Percentiles rank a stretch among this genome's conserved stretches.
Evolutionary conservation across 37 sponge, comb jelly and placozoan genomes (phyloP).

Genomic region (Ephydatia muelleri): DNA sequence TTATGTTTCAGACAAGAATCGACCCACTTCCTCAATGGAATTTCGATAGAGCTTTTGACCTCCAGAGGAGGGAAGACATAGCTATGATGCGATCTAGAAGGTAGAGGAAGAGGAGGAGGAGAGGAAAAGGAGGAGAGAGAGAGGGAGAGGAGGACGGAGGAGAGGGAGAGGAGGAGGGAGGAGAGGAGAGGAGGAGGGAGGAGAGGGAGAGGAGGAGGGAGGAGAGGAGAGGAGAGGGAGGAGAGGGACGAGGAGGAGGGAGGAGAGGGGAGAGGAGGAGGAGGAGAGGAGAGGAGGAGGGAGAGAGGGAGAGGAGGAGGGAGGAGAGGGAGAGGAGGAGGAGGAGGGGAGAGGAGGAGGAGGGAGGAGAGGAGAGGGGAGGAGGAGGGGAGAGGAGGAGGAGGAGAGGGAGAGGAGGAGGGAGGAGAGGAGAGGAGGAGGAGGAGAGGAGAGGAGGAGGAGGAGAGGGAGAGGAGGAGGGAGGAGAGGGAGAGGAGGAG

Average conservation of each 20-base stretch:
- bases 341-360: not conserved
- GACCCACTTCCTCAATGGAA: slow-evolving; percentile 65
- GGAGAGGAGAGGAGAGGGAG: not conserved
- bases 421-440: not conserved
- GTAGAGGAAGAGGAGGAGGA: not conserved
- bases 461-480: no score
- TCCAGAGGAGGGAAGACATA: slow-evolving; percentile 82
- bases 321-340: not conserved
- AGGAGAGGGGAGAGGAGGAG: not conserved
- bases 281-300: not conserved
- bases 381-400: not conserved
- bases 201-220: not conserved
- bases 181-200: not conserved
- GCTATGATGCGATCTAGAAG: slow-evolving; percentile 66
- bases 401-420: not conserved
- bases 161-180: not conserved
- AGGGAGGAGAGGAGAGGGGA: not conserved
- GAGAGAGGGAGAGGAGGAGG: not conserved
- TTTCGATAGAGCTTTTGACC: slow-evolving; percentile 65
- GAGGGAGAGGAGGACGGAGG: no score
- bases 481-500: not conserved
- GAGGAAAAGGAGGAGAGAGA: not conserved
- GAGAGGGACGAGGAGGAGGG: no score
- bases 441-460: not conserved
- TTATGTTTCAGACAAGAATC: slow-evolving; percentile 55